These are phyloP conservation scores for Siniperca undulata DNA, from an alignment of 2,797 vertebrate genomes.

Conservation along the genomic window DNA sequence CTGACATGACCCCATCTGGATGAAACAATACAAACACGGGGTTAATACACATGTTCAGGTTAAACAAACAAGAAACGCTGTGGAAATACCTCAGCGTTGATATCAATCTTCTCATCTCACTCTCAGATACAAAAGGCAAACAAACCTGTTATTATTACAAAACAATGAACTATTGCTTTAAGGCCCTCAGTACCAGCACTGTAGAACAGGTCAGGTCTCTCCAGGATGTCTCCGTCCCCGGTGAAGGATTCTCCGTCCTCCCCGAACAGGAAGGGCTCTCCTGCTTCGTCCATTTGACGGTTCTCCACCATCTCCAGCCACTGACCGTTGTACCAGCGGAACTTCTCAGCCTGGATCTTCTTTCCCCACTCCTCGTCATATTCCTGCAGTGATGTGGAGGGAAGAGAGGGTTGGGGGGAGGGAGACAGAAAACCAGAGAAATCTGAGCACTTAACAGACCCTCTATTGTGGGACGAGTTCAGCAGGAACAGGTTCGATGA, in stretches of 20 bases:
- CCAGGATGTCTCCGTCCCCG: slow-evolving; percentile 89
- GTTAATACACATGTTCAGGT: background rate
- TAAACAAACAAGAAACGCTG: background rate
- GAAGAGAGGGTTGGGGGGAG: background rate
- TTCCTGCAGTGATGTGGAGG: slow-evolving; percentile 81
- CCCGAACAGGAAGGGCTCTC: slow-evolving; percentile 87
- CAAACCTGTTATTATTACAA: background rate
- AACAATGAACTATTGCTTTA: background rate
- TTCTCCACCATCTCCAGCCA: slow-evolving; percentile 97
- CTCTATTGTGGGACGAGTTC: background rate
- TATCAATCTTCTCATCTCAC: background rate
- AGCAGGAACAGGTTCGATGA: background rate
- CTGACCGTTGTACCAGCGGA: slow-evolving; percentile 94
- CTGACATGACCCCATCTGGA: slow-evolving; percentile 89
- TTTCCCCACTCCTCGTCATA: slow-evolving; percentile 93
- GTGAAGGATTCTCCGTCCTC: slow-evolving; percentile 90
- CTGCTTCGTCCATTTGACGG: slow-evolving; percentile 89
- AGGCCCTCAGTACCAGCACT: slow-evolving; percentile 82
- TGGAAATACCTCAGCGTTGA: background rate
- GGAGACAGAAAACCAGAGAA: background rate
- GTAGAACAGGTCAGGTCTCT: slow-evolving; percentile 91
- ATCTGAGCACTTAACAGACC: background rate
- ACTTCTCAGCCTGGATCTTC: slow-evolving; percentile 94
- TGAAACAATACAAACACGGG: background rate
- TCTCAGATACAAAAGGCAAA: background rate